Evolutionary conservation across 2,888 invertebrate genomes (phyloP).

Genomic region (Onchidella celtica): DNA sequence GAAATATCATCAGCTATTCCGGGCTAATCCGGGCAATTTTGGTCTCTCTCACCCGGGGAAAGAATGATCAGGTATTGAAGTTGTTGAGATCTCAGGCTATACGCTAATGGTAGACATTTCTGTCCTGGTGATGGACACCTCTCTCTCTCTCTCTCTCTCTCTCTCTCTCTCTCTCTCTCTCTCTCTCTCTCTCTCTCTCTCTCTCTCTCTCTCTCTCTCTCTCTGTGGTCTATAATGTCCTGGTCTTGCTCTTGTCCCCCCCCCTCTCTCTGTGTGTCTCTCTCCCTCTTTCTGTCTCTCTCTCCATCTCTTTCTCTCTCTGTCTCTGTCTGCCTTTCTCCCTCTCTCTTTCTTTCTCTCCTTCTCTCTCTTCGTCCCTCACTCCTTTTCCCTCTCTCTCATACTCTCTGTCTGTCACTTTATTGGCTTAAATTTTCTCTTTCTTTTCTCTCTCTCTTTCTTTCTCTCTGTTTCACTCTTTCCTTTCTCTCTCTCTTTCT

Average conservation of each 20-base stretch:
- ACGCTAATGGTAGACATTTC: too few species aligned
- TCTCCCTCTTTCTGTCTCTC: too few species aligned
- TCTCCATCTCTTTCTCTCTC: too few species aligned
- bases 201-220: conserved; percentile 27
- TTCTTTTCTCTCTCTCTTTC: not conserved
- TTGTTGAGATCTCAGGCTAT: too few species aligned
- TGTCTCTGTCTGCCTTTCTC: too few species aligned
- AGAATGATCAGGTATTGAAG: too few species aligned
- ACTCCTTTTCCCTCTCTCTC: not conserved
- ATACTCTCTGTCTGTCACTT: not conserved
- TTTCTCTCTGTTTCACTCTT: not conserved
- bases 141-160: conserved; percentile 26
- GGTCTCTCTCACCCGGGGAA: too few species aligned
- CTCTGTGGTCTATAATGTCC: not conserved
- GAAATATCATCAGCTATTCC: too few species aligned
- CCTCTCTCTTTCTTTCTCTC: not conserved
- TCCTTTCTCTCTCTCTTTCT: not conserved
- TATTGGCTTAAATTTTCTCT: not conserved
- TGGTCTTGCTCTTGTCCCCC: not conserved
- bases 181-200: conserved; percentile 31
- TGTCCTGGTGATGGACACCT: too few species aligned
- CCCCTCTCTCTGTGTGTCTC: not conserved
- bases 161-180: conserved; percentile 19
- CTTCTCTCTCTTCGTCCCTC: not conserved
- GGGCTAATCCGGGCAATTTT: too few species aligned